Evolutionary conservation across 2,888 invertebrate genomes (phyloP).

Genomic region (Drosophila eohydei): DNA sequence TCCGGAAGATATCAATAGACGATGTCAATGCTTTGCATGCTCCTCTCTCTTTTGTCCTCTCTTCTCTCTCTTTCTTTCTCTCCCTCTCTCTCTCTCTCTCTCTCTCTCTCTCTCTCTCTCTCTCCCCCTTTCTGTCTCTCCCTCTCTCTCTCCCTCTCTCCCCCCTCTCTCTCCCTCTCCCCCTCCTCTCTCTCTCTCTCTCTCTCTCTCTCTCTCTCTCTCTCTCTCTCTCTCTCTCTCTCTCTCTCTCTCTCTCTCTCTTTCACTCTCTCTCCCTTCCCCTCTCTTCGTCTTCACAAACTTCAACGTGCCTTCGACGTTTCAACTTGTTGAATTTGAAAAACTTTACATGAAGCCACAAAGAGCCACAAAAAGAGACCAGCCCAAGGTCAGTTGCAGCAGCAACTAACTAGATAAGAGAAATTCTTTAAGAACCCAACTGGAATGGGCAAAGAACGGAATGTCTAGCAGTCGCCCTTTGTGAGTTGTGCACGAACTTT

Average conservation of each 20-base stretch:
- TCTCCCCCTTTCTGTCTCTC: background rate
- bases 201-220: background rate
- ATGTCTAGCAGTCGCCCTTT: slow-evolving; percentile 12
- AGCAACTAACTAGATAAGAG: slow-evolving; percentile 22
- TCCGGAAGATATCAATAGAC: too few relatives aligned
- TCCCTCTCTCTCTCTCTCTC: background rate
- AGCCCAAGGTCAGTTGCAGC: slow-evolving; percentile 30
- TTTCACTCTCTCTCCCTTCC: background rate
- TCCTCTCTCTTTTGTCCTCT: background rate
- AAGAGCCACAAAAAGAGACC: background rate
- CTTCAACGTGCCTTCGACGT: background rate
- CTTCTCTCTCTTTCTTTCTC: background rate
- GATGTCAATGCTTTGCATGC: too few relatives aligned
- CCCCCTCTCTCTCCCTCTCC: too few relatives aligned
- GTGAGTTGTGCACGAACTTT: slow-evolving; percentile 30
- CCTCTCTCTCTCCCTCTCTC: background rate
- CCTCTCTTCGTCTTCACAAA: too few relatives aligned
- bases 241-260: background rate
- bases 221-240: background rate
- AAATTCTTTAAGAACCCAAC: slow-evolving; percentile 4
- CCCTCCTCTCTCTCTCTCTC: background rate
- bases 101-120: background rate
- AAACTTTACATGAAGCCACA: slow-evolving; percentile 28
- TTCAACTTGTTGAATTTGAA: background rate
- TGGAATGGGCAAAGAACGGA: background rate